Evolutionary conservation across 2,888 invertebrate genomes (phyloP).

Genomic region (Agrochola litura): DNA sequence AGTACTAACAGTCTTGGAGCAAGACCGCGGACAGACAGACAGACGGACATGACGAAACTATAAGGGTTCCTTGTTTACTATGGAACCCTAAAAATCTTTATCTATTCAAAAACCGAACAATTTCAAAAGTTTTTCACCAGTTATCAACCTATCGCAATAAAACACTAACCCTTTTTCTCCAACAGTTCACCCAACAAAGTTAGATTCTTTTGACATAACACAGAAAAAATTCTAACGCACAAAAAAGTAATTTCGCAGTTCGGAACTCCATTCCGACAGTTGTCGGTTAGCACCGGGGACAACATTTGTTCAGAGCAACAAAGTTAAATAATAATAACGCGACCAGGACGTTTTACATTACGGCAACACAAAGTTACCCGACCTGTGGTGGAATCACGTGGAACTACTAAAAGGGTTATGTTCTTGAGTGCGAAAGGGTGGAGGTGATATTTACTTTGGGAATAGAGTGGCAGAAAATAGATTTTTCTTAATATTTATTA

Average conservation of each 20-base stretch:
- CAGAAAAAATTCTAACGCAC: conserved; percentile 53
- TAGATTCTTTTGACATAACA: conserved; percentile 48
- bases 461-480: background rate
- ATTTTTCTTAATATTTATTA: no score
- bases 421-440: conserved; percentile 35
- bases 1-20: no score
- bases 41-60: no score
- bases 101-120: background rate
- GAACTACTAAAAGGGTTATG: conserved; percentile 66
- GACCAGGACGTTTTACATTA: conserved; percentile 72
- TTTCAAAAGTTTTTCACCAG: background rate
- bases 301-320: conserved; percentile 69
- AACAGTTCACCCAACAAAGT: conserved; percentile 29
- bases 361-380: conserved; percentile 64
- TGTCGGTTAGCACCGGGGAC: conserved; percentile 61
- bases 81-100: conserved; percentile 1
- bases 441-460: conserved; percentile 22
- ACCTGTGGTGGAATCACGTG: conserved; percentile 66
- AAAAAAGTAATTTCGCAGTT: conserved; percentile 70
- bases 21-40: no score
- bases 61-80: no score
- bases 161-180: conserved; percentile 30
- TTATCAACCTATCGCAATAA: conserved; percentile 24
- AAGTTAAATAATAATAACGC: conserved; percentile 75
- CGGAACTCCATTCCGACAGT: conserved; percentile 65